Evolutionary conservation across 1,140 invertebrate species (phyloP).

Genomic region (Chironomus striatipennis): DNA sequence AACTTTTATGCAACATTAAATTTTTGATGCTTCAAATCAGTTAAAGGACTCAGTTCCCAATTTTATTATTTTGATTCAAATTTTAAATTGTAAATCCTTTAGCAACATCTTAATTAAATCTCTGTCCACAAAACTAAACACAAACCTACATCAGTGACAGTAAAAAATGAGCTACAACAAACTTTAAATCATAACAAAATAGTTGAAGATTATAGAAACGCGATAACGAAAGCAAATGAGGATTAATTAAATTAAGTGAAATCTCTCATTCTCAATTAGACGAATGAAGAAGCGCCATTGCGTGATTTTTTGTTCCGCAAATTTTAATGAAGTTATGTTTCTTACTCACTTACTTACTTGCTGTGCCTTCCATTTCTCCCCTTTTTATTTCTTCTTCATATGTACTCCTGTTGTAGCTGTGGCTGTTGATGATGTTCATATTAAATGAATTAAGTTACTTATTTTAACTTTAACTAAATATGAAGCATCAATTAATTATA

Average conservation of each 20-base stretch:
- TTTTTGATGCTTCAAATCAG: too few species aligned
- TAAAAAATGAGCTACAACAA: background rate
- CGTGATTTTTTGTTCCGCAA: background rate
- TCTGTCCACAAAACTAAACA: background rate
- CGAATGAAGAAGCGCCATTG: background rate
- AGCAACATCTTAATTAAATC: background rate
- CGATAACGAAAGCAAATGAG: conserved; percentile 18
- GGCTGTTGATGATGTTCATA: too few species aligned
- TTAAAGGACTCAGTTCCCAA: background rate
- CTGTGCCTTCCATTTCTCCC: too few species aligned
- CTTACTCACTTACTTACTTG: too few species aligned
- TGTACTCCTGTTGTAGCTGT: too few species aligned
- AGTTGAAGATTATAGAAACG: background rate
- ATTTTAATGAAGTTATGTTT: too few species aligned
- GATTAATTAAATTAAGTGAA: conserved; percentile 18
- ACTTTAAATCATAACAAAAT: background rate
- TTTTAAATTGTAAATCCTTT: background rate
- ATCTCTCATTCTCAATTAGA: background rate
- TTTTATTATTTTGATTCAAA: background rate
- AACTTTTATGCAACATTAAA: too few species aligned
- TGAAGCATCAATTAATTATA: background rate
- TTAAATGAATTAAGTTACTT: too few species aligned
- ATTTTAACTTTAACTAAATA: too few species aligned
- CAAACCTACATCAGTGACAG: background rate
- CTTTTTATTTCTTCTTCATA: too few species aligned